A percentile compares a stretch with the other conserved stretches of the same genome.
These are phyloP conservation scores for Heliconius eleuchia DNA, from an alignment of 1,140 invertebrate genomes.

Conservation along the genomic window DNA sequence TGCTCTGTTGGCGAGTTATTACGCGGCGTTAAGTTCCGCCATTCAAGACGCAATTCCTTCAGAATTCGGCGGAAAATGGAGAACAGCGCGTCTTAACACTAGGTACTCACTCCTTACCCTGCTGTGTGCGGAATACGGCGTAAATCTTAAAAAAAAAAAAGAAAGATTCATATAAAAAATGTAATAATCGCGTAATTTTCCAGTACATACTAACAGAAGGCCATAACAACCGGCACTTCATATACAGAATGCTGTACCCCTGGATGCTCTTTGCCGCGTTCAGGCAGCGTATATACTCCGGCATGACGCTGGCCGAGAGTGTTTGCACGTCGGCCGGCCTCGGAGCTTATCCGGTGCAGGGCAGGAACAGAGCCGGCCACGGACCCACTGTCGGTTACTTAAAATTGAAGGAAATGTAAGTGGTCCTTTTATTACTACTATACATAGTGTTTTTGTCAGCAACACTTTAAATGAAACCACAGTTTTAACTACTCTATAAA, in stretches of 20 bases:
- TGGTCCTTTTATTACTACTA: conserved; percentile 10
- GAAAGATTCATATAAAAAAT: not conserved
- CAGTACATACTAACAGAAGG: conserved; percentile 88
- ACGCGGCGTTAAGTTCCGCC: too few species aligned
- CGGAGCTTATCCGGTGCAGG: conserved; percentile 92
- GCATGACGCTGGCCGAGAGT: conserved; percentile 94
- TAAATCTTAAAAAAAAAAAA: not conserved
- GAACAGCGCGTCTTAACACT: not conserved
- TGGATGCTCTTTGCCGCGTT: conserved; percentile 94
- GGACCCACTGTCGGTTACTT: conserved; percentile 88
- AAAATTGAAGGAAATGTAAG: conserved; percentile 81
- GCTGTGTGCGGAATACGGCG: not conserved
- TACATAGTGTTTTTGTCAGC: too few species aligned
- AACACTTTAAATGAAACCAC: too few species aligned
- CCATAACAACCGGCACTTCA: conserved; percentile 85
- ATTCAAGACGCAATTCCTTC: too few species aligned
- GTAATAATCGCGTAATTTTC: conserved; percentile 51
- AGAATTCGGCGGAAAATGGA: not conserved
- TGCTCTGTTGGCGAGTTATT: too few species aligned
- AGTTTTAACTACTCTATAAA: too few species aligned
- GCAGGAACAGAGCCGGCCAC: conserved; percentile 87
- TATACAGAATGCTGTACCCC: conserved; percentile 92
- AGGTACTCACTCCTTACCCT: not conserved
- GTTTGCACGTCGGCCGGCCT: conserved; percentile 95
- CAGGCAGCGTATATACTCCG: conserved; percentile 93